Base-by-base conservation (phyloP, 2,797 vertebrate species). In the Myotis vivesi region DNA sequence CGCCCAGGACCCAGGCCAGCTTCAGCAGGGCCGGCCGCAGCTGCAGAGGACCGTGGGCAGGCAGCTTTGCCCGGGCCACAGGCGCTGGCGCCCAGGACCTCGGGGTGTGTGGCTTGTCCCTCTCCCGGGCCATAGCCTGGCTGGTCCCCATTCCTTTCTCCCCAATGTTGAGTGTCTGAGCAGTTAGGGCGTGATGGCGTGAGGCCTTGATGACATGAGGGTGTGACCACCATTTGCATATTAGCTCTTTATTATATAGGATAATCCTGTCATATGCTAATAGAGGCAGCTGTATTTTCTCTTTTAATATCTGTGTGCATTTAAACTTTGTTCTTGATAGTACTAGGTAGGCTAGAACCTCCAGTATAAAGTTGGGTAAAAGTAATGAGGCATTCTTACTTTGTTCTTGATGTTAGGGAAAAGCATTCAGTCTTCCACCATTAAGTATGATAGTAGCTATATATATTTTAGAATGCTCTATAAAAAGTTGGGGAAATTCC, bases 401-500 rank as follows among this genome's bases (percentile, higher is more conserved):
- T 66, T 84, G 33, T 84, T 83, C 33, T 41, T 84, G 28, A 66
- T 91, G 28, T 75, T 91, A 75, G 30, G 17, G 10, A 20, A 91
- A 84, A 66, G 69, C 36, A 84, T 91, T 83, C 38, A 30, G 66
- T 51, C 55, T 73, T 73, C 46, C 36, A 83, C 38, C 38, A 77
- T 59, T 92, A 36, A 79, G 62, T 77, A 38, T 49, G 46, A 33
- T 23, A 71, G 51, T 59, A 69, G 13, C 2, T 59, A 51, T 69
- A 38, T 36, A 20, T 71, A 59, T 82, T 90, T 90, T 72, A 49
- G 16, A 28, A 33, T 68, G 13, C 51, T 59, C 49, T 81, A 72
- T 72, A 81, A 72, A 25, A 72, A 62, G 12, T 51, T 62, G 53
- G 23, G 25, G 75, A 36, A 59, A 81, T 41, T 80, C 16, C 46